Base-by-base conservation (phyloP, 2,888 invertebrate species). In the Zhuqinia jingwanae region DNA sequence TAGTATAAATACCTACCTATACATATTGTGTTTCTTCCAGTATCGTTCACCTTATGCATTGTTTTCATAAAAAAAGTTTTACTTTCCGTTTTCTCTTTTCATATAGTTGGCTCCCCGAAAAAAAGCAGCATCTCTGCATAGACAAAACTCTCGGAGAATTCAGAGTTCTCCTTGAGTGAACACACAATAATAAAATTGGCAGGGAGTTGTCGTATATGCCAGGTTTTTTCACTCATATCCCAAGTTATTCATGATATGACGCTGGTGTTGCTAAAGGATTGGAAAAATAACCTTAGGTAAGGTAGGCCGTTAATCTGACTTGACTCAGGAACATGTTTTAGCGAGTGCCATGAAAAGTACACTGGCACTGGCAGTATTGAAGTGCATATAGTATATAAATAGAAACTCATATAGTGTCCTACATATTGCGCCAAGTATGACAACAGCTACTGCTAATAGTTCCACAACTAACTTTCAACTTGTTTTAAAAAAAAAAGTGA, bases 181-280 rank as follows among this genome's bases (percentile, higher is more conserved):
- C 79, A 78, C 78, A 79, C 81, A 73, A 81, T 81, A 81, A 81
- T 73, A 81, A 81, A 81, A 81, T 81, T 81, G 81, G 81, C 81
- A 81, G 73, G 58, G 58, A 60, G 81, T 81, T 80, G 58, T n/a
- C n/a, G n/a, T n/a, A n/a, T 73, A 20, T 81, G 58, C 81, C 73
- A 73, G 73, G 81, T 60, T 81, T 81, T 27, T 70, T 56, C 20
- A 65, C 73, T 73, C 73, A 45, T 45, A 56, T 73, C 58, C 73
- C 81, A 80, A 81, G 81, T 81, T 81, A 81, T 81, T 81, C 81
- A 81, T 81, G 81, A 81, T 81, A 81, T 81, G 68, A 36, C 81
- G 58, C 81, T 73, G 58, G 81, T 81, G 81, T 81, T 73, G 81
- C 45, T 81, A 81, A 70, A 58, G 81, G 58, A 80, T 80, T 73